Evolutionary conservation across 2,113 vertebrate species (phyloP), one percentile per base, ranked within the genome.

Genomic region (Melanerpes aurifrons): DNA sequence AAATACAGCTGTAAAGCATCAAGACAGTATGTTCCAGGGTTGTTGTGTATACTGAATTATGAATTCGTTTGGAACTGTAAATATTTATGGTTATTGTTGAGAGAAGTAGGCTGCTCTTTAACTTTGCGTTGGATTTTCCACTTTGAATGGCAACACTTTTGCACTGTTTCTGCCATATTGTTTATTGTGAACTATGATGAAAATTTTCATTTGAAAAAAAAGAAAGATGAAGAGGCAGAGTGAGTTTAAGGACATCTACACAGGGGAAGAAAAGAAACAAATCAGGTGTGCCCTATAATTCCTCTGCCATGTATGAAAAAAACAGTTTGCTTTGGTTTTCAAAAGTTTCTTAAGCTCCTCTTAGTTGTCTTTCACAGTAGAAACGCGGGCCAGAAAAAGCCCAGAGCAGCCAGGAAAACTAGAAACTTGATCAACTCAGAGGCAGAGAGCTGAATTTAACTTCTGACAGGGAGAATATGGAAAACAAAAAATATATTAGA

Each of bases 11-110:
- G 8, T 29, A 69, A 15, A 12, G 15, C 13, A 21, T 29, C 0
- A 0, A 31, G 6, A 22, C 11, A 31, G 8, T 12, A 16, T 2
- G 17, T 29, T 64, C 73, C n/a, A 16, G 9, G 64, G 15, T n/a
- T 31, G 40, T 4, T 16, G 13, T 6, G 5, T 7, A 15, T 20
- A 32, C 22, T 19, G 40, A 58, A 53, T 47, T 58, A 87, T 47
- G n/a, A n/a, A 32, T 5, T 58, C 7, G 5, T 81, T 73, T 0
- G 1, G 59, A 57, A 56, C 26, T 18, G 47, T 70, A 80, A 61
- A 37, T 35, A 50, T 82, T 93, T 50, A 21, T 37, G 47, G 47
- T 7, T 63, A 15, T 31, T 77, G 3, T 11, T 81, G 76, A 86
- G 68, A 86, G 84, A 8, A 53, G 20, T 24, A 56, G 61, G n/a